Base-by-base conservation (phyloP, 1,140 invertebrate species). In the Scaptomyza pallida region DNA sequence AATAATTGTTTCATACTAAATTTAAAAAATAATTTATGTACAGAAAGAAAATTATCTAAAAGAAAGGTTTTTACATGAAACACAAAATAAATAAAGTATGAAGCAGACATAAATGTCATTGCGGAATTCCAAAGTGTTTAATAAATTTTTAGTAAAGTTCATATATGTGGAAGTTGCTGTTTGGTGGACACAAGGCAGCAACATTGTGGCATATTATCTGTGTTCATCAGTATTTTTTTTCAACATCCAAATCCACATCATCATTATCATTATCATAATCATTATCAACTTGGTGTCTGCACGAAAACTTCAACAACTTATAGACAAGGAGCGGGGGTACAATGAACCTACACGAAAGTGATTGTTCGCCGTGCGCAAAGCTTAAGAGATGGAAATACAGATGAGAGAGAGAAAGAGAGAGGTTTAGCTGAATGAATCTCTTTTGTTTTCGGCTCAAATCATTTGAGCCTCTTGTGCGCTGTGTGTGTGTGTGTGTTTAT, bases 341-440 rank as follows among this genome's bases (percentile, higher is more conserved):
- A 79, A 64, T 85, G 80, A 83, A 83, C 79, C 65, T 62, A 61
- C 23, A 6, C 5, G 67, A 83, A 83, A 83, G 80, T 85, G 79
- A 83, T 79, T 83, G 80, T 83, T 60, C 48, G 35, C 47, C 43
- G 10, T 19, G 33, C 33, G 33, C 41, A 23, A 48, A 69, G 63
- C 44, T 78, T 50, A 68, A 37, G 54, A 63, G 13, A 55, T 60
- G 13, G 60, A 52, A 19, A 48, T 21, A 43, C 17, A 71, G 33
- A 73, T 62, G 52, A 6, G 23, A 59, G 30, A 43, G 8, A 45
- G 16, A 21, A 23, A 35, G 40, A 15, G 26, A 10, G 23, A 75
- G 10, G 13, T 35, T 26, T 16, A 47, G 50, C 59, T 75, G 44
- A 79, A 71, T 75, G 71, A 45, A 56, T 71, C 64, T 75, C 59